Percentiles rank a stretch among this genome's conserved stretches.
These are phyloP conservation scores for Sinocyclocheilus rhinocerous DNA, from an alignment of 2,113 vertebrate genomes.

Conservation along the genomic window DNA sequence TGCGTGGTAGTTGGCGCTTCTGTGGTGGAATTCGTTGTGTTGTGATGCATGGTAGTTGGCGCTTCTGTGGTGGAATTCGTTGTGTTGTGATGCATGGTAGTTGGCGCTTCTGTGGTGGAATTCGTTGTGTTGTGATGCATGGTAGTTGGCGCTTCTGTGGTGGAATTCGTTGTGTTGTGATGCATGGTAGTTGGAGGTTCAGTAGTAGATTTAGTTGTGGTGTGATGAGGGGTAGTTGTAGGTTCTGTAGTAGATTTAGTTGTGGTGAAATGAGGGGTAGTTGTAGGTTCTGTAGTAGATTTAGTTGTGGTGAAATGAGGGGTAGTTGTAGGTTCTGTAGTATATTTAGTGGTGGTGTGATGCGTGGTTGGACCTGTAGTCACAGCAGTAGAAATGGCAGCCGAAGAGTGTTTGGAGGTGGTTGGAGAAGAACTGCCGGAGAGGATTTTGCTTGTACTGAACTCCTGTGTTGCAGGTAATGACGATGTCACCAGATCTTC, in stretches of 20 bases:
- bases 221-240: neutral
- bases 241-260: neutral
- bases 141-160: neutral
- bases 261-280: neutral
- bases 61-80: neutral
- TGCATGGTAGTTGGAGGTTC: neutral
- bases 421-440: neutral
- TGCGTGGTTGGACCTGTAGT: neutral
- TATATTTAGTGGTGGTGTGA: too few species aligned
- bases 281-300: neutral
- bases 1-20: slow-evolving; percentile 5
- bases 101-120: slow-evolving; percentile 33
- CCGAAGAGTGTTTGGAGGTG: neutral
- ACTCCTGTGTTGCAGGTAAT: neutral
- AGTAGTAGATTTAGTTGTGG: neutral
- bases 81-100: slow-evolving; percentile 6
- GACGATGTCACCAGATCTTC: neutral
- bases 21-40: neutral
- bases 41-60: neutral
- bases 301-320: neutral
- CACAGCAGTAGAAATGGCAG: too few species aligned
- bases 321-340: neutral
- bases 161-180: neutral
- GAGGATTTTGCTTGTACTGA: neutral
- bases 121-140: neutral